Percentiles rank a stretch among this genome's conserved stretches.
phyloP scores from a whole-genome alignment of 2,888 invertebrate species.

The Agrotis exclamationis region DNA sequence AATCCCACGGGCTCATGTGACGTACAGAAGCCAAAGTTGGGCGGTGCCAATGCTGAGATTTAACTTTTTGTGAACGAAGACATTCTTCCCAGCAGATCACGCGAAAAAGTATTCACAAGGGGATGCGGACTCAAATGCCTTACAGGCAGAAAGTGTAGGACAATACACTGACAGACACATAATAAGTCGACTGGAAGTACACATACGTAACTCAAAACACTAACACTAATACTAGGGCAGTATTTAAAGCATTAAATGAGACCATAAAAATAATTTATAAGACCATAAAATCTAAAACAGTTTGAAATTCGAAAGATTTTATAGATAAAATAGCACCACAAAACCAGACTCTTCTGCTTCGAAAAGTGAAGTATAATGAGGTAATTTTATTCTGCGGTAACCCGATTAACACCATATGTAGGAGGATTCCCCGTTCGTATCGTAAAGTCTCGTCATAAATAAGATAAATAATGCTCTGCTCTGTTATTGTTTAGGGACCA shows the following conservation, averaged over 20 bases:
- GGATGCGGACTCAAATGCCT: conserved; percentile 55
- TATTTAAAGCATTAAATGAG: not conserved
- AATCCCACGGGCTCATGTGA: conserved; percentile 88
- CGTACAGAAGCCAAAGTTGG: conserved; percentile 85
- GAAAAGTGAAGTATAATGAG: conserved; percentile 65
- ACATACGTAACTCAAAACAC: conserved; percentile 11
- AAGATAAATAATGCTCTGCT: conserved; percentile 80
- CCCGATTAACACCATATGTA: conserved; percentile 72
- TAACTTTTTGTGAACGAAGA: conserved; percentile 77
- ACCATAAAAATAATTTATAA: conserved; percentile 22
- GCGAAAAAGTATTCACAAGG: conserved; percentile 71
- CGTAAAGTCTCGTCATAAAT: conserved; percentile 80
- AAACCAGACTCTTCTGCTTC: conserved; percentile 63
- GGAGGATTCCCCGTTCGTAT: conserved; percentile 66
- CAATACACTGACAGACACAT: conserved; percentile 27
- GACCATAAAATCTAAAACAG: conserved; percentile 13
- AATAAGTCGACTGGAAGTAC: conserved; percentile 10
- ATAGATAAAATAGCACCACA: conserved; percentile 47
- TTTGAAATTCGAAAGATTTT: conserved; percentile 4
- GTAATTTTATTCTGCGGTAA: conserved; percentile 74
- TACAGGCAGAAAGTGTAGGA: conserved; percentile 40
- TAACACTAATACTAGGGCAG: too few relatives aligned
- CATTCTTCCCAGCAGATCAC: conserved; percentile 81
- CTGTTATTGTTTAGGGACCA: conserved; percentile 89
- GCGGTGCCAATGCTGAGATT: conserved; percentile 80